These are phyloP conservation scores for Malacoctenus gilli DNA, from an alignment of 2,797 vertebrate species.

Conservation along the genomic window DNA sequence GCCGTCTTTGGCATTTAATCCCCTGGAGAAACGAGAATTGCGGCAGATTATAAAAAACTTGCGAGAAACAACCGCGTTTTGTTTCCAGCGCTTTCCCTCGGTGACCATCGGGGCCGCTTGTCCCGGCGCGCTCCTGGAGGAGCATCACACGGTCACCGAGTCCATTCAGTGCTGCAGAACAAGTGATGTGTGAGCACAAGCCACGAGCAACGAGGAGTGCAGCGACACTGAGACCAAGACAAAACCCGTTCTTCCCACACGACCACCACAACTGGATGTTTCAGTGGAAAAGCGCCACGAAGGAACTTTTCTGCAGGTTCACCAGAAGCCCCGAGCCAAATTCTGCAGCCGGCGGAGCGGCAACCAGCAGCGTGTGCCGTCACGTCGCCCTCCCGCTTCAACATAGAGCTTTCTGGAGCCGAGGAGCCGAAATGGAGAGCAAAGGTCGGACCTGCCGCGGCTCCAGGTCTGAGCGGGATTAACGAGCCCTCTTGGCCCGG, in stretches of 20 bases:
- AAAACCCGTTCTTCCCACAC: constrained; percentile 1
- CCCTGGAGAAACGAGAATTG: constrained; percentile 4
- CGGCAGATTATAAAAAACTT: constrained; percentile 31
- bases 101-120: constrained; percentile 17
- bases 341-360: constrained; percentile 3
- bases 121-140: constrained; percentile 26
- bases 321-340: neutral
- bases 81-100: constrained; percentile 1
- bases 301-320: neutral
- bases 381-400: neutral
- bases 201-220: too few species aligned
- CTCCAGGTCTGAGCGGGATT: constrained; percentile 23
- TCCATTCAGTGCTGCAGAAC: constrained; percentile 48
- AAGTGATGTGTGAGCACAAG: neutral
- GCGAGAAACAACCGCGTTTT: constrained; percentile 19
- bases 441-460: constrained; percentile 19
- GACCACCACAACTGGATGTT: constrained; percentile 3
- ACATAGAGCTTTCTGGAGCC: constrained; percentile 6
- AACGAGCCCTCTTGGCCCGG: constrained; percentile 25
- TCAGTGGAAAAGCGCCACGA: neutral
- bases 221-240: too few species aligned
- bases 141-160: constrained; percentile 43
- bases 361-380: constrained; percentile 9
- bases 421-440: constrained; percentile 4
- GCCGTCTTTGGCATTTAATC: constrained; percentile 55